Base-by-base conservation (phyloP, 2,797 vertebrate genomes). In the Anguilla obscura region DNA sequence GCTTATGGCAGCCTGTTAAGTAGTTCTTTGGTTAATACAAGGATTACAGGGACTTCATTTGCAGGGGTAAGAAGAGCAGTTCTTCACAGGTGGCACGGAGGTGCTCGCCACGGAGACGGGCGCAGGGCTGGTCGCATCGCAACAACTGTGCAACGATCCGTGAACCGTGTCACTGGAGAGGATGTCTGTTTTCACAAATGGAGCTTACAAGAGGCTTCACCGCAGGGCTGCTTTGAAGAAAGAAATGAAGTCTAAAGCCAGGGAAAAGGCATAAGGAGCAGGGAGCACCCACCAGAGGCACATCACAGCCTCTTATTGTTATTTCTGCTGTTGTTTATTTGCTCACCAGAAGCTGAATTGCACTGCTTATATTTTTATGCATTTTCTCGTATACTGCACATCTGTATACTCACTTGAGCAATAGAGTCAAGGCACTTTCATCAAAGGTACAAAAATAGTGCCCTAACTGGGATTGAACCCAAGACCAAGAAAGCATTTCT, bases 31-130 rank as follows among this genome's bases (percentile, higher is more conserved):
- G 94, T 93, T 92, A 92, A 91, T 90, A 91, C 92, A 86, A 92
- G 90, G 92, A 94, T 94, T 94, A 93, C 92, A 92, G 91, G 87
- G 86, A n/a, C 89, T 93, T 92, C 92, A 94, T 91, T 92, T 90
- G 92, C 92, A 91, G 90, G 89, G 91, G 90, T 91, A 89, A 90
- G 85, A 82, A 50, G n/a, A 24, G 24, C 21, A 50, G 40, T 24
- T 10, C 40, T 50, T 82, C 21, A n/a, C 79, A 82, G 79, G 45
- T 82, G 79, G 79, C 40, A 3, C 21, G 12, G 45, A 82, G 79
- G 79, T 50, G 79, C 9, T 48, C 50, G 45, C 79, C 6, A n/a
- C 79, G 6, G 79, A 82, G 40, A 21, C 45, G 9, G 79, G 21
- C 1, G 40, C 12, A 33, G 30, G 71, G 2, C 71, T 36, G 71